Evolutionary conservation across 37 sponge, comb jelly and placozoan genomes (phyloP).

Genomic region (Aplysina aerophoba): DNA sequence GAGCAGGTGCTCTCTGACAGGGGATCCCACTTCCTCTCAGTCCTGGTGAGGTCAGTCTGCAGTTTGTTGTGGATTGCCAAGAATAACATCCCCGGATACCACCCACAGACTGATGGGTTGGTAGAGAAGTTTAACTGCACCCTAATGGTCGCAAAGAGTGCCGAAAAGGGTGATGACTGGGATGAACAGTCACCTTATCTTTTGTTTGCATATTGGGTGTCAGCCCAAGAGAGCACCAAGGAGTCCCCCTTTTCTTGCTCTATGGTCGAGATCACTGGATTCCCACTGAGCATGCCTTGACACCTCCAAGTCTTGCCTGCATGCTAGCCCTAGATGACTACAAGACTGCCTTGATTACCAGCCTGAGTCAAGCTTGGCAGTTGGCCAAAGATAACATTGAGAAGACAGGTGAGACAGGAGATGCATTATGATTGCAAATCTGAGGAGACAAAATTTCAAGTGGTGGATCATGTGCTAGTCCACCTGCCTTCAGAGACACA

Average conservation of each 20-base stretch:
- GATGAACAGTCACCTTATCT: slow-evolving; percentile 39
- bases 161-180: slow-evolving; percentile 27
- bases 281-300: slow-evolving; percentile 35
- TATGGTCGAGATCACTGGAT: slow-evolving; percentile 29
- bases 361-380: slow-evolving; percentile 30
- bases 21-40: slow-evolving; percentile 44
- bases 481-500: slow-evolving; percentile 22
- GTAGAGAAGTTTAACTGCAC: slow-evolving; percentile 51
- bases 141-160: slow-evolving; percentile 45
- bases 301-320: slow-evolving; percentile 7
- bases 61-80: slow-evolving; percentile 41
- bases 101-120: slow-evolving; percentile 67
- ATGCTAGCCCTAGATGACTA: slow-evolving; percentile 47
- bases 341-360: slow-evolving; percentile 21
- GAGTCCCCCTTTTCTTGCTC: slow-evolving; percentile 52
- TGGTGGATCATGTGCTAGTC: slow-evolving; percentile 40
- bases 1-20: slow-evolving; percentile 58
- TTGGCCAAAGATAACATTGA: slow-evolving; percentile 39
- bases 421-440: slow-evolving; percentile 13
- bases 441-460: neutral
- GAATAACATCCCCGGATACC: slow-evolving; percentile 58
- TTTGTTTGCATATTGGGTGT: slow-evolving; percentile 56
- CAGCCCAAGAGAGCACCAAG: slow-evolving; percentile 39
- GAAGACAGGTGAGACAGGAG: slow-evolving; percentile 27
- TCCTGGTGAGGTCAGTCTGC: slow-evolving; percentile 32